Conservation (phyloP, 2,797 vertebrate genomes). For the Emydoidea blandingii region DNA sequence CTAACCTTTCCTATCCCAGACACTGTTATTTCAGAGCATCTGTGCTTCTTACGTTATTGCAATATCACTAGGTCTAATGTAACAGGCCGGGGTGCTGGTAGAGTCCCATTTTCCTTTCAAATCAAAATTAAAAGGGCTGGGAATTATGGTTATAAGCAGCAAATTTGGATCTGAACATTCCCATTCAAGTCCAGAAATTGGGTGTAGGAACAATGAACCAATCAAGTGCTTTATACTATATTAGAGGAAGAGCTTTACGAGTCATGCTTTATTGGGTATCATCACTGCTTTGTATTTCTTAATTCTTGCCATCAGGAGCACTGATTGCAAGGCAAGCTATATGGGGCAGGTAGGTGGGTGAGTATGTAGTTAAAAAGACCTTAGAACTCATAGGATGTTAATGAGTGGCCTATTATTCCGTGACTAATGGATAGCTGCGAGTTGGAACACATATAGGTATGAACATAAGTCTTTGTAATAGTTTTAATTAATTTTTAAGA, state of each 20-base stretch:
- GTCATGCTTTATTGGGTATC: not conserved
- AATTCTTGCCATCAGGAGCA: not conserved
- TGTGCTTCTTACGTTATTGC: not conserved
- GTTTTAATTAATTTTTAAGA: slow-evolving; percentile 72
- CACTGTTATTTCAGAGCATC: not conserved
- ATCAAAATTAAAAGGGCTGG: rapidly evolving
- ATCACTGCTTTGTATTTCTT: not conserved
- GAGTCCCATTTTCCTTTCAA: rapidly evolving
- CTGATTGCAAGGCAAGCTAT: not conserved
- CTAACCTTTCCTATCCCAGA: rapidly evolving
- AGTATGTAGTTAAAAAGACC: not conserved
- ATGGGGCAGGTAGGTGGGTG: not conserved
- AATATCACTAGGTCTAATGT: rapidly evolving
- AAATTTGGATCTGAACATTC: not conserved
- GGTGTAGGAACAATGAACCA: not conserved
- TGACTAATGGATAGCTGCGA: slow-evolving; percentile 55
- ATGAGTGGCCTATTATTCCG: slow-evolving; percentile 48
- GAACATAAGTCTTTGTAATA: slow-evolving; percentile 19
- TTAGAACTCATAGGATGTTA: slow-evolving; percentile 55
- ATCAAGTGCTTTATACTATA: not conserved
- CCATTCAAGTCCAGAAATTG: not conserved
- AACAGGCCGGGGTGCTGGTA: not conserved
- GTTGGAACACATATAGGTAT: slow-evolving; percentile 58
- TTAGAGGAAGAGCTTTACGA: not conserved
- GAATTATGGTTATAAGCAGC: not conserved